Percentiles rank a stretch among this genome's conserved stretches.
Evolutionary conservation across 1,140 invertebrate genomes (phyloP).

Genomic region (Diachasma alloeum): DNA sequence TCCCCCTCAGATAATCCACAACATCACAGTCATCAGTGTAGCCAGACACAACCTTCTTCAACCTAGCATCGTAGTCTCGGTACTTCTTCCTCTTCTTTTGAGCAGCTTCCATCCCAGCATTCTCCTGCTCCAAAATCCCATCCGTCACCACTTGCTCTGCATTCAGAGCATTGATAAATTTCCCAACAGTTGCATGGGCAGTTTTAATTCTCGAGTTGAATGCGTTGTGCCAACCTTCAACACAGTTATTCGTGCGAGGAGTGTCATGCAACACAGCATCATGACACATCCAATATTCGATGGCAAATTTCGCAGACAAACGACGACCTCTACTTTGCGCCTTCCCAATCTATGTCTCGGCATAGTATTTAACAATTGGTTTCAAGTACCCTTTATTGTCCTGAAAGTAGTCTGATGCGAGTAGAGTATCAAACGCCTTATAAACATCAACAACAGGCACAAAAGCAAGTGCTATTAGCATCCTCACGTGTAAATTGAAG

Average conservation of each 20-base stretch:
- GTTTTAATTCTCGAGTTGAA: background rate
- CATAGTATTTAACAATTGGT: constrained; percentile 13
- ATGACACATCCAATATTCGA: background rate
- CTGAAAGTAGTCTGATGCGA: background rate
- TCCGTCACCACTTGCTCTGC: background rate
- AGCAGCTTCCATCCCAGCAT: background rate
- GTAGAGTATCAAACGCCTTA: background rate
- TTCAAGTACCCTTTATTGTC: background rate
- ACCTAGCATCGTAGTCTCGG: background rate
- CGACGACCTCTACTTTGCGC: background rate
- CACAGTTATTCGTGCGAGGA: constrained; percentile 6
- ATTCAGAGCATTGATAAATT: constrained; percentile 18
- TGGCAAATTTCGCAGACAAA: constrained; percentile 43
- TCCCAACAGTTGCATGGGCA: background rate
- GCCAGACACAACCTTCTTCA: background rate
- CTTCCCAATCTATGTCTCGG: constrained; percentile 17
- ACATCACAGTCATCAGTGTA: background rate
- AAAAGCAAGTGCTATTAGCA: constrained; percentile 17
- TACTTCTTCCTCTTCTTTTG: background rate
- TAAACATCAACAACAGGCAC: background rate
- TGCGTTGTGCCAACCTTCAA: constrained; percentile 15
- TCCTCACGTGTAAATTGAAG: background rate
- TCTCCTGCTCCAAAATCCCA: background rate
- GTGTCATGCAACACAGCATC: background rate
- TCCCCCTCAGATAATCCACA: background rate